Base-by-base conservation (phyloP, 2,113 vertebrate genomes). In the Oncorhynchus keta region DNA sequence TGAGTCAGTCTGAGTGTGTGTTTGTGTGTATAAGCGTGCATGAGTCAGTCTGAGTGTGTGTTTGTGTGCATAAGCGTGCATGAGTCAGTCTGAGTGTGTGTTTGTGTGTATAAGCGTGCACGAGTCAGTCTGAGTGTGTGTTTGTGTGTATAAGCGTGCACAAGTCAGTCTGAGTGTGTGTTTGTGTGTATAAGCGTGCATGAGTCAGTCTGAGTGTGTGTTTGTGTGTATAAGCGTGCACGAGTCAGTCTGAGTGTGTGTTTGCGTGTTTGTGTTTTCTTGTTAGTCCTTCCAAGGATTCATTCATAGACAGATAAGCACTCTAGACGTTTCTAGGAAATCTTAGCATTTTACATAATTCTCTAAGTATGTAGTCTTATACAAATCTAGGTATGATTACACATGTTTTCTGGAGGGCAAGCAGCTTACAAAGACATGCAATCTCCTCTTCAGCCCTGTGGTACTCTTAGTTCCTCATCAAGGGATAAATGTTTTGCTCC, bases 351-450 rank as follows among this genome's bases (percentile, higher is more conserved):
- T 22, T 64, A 26, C 30, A 64, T 62, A 16, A 24, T 76, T 24
- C 9, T 69, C 13, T 1, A 22, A 18, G 22, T 35, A 62, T 49
- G 69, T 66, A 5, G 62, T 28, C 22, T 12, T 30, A 6, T 16
- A 76, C 28, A 28, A 30, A n/a, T 8, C 16, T 35, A 72, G 51
- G 13, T 24, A 4, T 62, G 16, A 48, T 59, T 68, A 59, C 70
- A 55, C 51, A 55, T 55, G 51, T 24, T 13, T 57, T 76, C 78
- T 68, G 22, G 61, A 32, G 67, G 8, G 20, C 68, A 72, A 59
- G 69, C 71, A 57, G 59, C 20, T 62, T 62, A 76, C 24, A 22
- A 39, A 76, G 20, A 59, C 61, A 48, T 61, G 35, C 24, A 67
- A 67, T 67, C 65, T 30, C 26, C 4, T 16, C 65, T 28, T 18